Percentiles rank a stretch among this genome's conserved stretches.
Evolutionary conservation across 2,888 invertebrate species (phyloP).

Genomic region (Pyrochroa serraticornis): DNA sequence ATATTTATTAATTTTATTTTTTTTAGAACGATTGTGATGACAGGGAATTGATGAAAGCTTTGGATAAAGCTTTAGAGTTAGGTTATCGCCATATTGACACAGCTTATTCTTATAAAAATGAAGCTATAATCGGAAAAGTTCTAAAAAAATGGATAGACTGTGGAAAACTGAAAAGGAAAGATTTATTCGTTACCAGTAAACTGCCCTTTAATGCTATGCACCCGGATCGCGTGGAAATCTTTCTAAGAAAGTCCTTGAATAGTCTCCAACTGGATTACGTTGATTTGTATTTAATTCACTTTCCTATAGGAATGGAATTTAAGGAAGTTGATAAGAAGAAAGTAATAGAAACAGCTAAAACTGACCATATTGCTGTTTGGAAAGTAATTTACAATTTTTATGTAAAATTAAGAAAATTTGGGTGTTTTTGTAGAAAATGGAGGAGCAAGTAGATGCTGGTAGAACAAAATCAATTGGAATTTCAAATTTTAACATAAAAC

Average conservation of each 20-base stretch:
- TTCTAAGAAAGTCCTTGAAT: conserved; percentile 38
- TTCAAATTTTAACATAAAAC: conserved; percentile 77
- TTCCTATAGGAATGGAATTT: conserved; percentile 37
- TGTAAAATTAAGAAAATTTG: no score
- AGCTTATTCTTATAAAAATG: conserved; percentile 77
- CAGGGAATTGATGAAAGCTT: conserved; percentile 66
- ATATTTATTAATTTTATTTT: not conserved
- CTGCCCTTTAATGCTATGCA: conserved; percentile 68
- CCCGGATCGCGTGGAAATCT: conserved; percentile 55
- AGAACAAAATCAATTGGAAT: conserved; percentile 78
- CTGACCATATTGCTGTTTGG: conserved; percentile 36
- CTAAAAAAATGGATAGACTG: conserved; percentile 72
- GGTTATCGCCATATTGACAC: conserved; percentile 86
- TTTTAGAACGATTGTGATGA: conserved; percentile 65
- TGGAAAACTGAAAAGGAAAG: conserved; percentile 72
- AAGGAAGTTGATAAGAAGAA: conserved; percentile 4
- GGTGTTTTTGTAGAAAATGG: conserved; percentile 64
- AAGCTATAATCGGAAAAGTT: conserved; percentile 73
- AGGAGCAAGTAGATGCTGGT: conserved; percentile 69
- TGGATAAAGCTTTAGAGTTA: conserved; percentile 71
- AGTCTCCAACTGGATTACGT: conserved; percentile 41
- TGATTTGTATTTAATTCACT: conserved; percentile 44
- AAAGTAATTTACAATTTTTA: conserved; percentile 24
- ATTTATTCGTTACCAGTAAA: conserved; percentile 83
- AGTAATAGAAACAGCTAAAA: conserved; percentile 45